Base-by-base conservation (phyloP, 2,888 invertebrate species). In the Calliphora vomitoria region DNA sequence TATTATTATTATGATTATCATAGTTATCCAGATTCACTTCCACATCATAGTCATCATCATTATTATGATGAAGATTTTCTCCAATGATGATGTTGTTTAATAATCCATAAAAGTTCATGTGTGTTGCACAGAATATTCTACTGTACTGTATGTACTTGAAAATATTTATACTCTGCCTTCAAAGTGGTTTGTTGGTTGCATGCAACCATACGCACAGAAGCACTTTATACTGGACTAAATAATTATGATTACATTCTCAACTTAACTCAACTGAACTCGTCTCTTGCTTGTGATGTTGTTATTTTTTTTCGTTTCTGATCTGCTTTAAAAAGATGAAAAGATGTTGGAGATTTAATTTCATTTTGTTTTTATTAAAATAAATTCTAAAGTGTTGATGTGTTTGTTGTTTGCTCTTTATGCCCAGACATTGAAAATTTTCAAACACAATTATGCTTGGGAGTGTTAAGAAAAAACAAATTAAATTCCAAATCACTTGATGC, bases 161-260 rank as follows among this genome's bases (percentile, higher is more conserved):
- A 86, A 71, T 76, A 74, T 80, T 38, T 41, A 71, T 64, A 35
- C 47, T 58, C 55, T 35, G 60, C 62, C 62, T n/a, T 62, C 3
- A 4, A 62, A n/a, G 35, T 38, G 15, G 3, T 13, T 62, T 8
- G 15, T 15, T 25, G 20, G n/a, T 41, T 82, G 72, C 66, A 74
- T 74, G 64, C 72, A 84, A 58, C 71, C 55, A 71, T 68, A 58
- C 82, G 76, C 58, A 82, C 79, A 78, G 82, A 64, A 81, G 81
- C 76, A 78, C 60, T 84, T 81, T 82, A 78, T 68, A 74, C 81
- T 69, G 84, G 84, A 78, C 87, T 53, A 68, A 68, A 80, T 68
- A 69, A 71, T 60, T 20, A 76, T 47, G 81, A 76, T 74, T 82
- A 55, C 55, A 41, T 55, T 74, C 44, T 53, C 31, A 62, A 55